Evolutionary conservation across 2,888 invertebrate species (phyloP), one percentile per base, ranked within the genome.

Genomic region (Anthrax anthrax): DNA sequence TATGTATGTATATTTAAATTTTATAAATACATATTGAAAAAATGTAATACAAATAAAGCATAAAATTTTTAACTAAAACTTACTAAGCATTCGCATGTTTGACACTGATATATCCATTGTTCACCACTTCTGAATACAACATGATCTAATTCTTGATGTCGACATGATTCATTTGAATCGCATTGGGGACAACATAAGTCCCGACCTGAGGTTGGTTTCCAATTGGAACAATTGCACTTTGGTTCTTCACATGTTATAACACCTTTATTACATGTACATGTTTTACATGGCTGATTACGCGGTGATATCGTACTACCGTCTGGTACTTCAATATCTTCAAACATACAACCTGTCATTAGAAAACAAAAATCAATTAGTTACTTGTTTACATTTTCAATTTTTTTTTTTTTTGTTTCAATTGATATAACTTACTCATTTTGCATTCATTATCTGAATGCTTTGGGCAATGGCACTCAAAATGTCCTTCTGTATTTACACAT

Each of bases 21-120:
- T 14, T 18, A 19, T 18, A 34, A 32, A 38, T 23, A 39, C n/a
- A 2, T 6, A 19, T 27, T n/a, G n/a, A n/a, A n/a, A n/a, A n/a
- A n/a, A n/a, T n/a, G n/a, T n/a, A n/a, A 8, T 19, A 17, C 13
- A 43, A 70, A 36, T 27, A 19, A 23, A 12, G 8, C 1, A 12
- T 32, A 12, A 5, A 5, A 32, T n/a, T n/a, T n/a, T n/a, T n/a
- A n/a, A n/a, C n/a, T n/a, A n/a, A n/a, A 32, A 12, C 76, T 73
- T 62, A 85, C 85, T 68, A 87, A 74, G 70, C 91, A 91, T 73
- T 90, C 88, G 73, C 91, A 91, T 52, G 84, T 84, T 73, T 88
- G 86, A 69, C 91, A 91, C 69, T 89, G 84, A 71, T 87, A 88
- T 56, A 85, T 81, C 90, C 91, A 91, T 58, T 80, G 77, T 64